Percentiles rank a stretch among this genome's conserved stretches.
These are phyloP conservation scores for Gobionotothen gibberifrons DNA, from an alignment of 2,797 vertebrate species.

Conservation along the genomic window DNA sequence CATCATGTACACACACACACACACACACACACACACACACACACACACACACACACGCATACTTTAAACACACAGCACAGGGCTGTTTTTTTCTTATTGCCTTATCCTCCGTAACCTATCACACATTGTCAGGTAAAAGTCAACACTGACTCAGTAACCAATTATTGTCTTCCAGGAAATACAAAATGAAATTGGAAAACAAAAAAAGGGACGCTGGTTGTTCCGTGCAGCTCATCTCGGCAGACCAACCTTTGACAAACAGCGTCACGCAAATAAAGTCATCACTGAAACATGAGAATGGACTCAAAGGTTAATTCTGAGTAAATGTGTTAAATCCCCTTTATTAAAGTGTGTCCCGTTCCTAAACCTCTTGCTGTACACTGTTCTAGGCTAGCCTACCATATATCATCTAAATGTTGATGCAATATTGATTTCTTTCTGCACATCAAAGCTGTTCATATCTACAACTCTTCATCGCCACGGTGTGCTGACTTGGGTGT, in stretches of 20 bases:
- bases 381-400: not conserved
- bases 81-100: constrained; percentile 48
- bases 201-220: constrained; percentile 20
- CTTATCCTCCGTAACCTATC: constrained; percentile 58
- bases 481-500: constrained; percentile 31
- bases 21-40: constrained; percentile 1
- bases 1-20: not conserved
- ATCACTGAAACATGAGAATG: constrained; percentile 4
- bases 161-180: constrained; percentile 76
- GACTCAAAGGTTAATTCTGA: constrained; percentile 1
- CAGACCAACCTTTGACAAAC: constrained; percentile 66
- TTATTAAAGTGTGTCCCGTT: not conserved
- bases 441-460: constrained; percentile 49
- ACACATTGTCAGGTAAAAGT: constrained; percentile 59
- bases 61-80: not conserved
- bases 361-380: not conserved
- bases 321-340: not conserved
- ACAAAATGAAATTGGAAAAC: constrained; percentile 57
- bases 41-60: not conserved
- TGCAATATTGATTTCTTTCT: constrained; percentile 27
- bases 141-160: constrained; percentile 70
- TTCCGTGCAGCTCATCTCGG: constrained; percentile 33
- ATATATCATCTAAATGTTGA: constrained; percentile 15
- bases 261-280: constrained; percentile 37
- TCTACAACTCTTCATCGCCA: constrained; percentile 27